phyloP scores from a whole-genome alignment of 30 jellyfish, hydroid and myxozoan species.

The Hydractinia symbiolongicarpus region DNA sequence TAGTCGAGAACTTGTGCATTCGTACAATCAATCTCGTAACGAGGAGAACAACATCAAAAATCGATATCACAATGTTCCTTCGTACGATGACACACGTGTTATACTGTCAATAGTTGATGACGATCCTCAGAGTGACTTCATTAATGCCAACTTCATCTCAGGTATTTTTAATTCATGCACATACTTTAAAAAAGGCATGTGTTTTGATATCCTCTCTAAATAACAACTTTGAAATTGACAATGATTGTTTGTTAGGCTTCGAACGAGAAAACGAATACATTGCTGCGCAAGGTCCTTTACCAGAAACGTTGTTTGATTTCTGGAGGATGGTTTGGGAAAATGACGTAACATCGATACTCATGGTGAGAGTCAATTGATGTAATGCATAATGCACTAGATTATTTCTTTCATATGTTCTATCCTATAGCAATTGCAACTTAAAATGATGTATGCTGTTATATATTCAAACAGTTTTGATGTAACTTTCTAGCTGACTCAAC shows the following conservation, averaged over 20 bases:
- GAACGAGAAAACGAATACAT: constrained; percentile 54
- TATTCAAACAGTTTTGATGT: background rate
- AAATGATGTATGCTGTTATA: background rate
- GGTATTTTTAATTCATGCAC: constrained; percentile 11
- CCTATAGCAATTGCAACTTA: background rate
- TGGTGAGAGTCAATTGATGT: constrained; percentile 39
- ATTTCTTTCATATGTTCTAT: background rate
- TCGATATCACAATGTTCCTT: constrained; percentile 66
- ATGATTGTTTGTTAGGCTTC: constrained; percentile 16
- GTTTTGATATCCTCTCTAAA: background rate
- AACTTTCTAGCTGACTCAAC: constrained; percentile 61
- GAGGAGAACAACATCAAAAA: constrained; percentile 58
- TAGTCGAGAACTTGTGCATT: constrained; percentile 44
- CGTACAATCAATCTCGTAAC: constrained; percentile 38
- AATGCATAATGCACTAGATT: background rate
- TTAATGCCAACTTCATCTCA: constrained; percentile 63
- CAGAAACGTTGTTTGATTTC: constrained; percentile 75
- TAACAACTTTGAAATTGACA: background rate
- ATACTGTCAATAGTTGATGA: constrained; percentile 24
- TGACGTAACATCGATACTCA: constrained; percentile 48
- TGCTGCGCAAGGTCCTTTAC: constrained; percentile 95
- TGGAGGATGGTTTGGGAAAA: constrained; percentile 97
- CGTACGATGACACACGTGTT: constrained; percentile 86
- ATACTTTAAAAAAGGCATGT: background rate
- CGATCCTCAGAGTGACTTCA: constrained; percentile 63